Evolutionary conservation across 1,140 invertebrate species (phyloP).

Genomic region (Microvelia longipes): DNA sequence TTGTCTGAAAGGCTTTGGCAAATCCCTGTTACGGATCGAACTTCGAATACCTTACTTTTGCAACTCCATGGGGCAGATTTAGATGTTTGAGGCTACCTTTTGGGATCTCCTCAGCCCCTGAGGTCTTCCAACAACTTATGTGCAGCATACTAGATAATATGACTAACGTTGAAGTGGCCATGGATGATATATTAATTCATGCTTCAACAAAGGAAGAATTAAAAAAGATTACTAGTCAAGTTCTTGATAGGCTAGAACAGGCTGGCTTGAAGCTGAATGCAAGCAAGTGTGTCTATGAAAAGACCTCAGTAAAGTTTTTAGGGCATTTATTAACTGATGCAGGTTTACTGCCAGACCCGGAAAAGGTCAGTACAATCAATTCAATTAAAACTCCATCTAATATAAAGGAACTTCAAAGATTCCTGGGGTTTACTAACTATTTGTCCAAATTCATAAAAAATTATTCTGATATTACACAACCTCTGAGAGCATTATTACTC

Average conservation of each 20-base stretch:
- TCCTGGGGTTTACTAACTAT: constrained; percentile 22
- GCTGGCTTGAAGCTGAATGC: neutral
- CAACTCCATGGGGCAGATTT: constrained; percentile 24
- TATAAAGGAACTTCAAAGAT: constrained; percentile 16
- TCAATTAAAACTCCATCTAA: constrained; percentile 17
- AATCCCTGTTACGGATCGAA: constrained; percentile 3
- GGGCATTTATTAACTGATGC: constrained; percentile 7
- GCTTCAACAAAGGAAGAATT: neutral
- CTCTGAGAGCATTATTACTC: neutral
- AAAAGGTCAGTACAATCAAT: constrained; percentile 18
- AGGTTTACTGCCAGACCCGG: constrained; percentile 9
- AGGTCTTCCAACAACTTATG: constrained; percentile 23
- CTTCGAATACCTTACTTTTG: constrained; percentile 19
- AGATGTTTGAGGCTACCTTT: constrained; percentile 24
- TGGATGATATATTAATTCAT: neutral
- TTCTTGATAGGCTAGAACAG: neutral
- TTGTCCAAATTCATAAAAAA: neutral
- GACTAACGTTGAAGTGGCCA: neutral
- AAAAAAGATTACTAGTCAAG: neutral
- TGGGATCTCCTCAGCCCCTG: constrained; percentile 20
- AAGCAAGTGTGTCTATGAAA: neutral
- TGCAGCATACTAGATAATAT: constrained; percentile 17
- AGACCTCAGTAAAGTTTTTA: constrained; percentile 3
- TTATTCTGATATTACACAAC: neutral
- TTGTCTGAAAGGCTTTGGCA: constrained; percentile 12